phyloP scores from a whole-genome alignment of 2,888 invertebrate species.

The Caenorhabditis japonica region DNA sequence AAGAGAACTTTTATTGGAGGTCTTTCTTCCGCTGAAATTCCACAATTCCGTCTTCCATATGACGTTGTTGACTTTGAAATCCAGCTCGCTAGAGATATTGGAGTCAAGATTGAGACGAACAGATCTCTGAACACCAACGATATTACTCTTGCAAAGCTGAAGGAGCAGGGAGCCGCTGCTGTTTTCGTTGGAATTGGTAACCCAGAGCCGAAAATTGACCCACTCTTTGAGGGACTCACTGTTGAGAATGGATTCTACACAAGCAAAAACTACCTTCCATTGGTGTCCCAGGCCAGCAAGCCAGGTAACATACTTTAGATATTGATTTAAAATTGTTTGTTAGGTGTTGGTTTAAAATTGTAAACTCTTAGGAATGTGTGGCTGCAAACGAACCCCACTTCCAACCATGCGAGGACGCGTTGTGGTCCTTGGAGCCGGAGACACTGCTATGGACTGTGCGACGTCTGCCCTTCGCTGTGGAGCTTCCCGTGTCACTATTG shows the following conservation, averaged over 20 bases:
- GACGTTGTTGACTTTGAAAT: slow-evolving; percentile 94
- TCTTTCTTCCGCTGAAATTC: slow-evolving; percentile 89
- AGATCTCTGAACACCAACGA: slow-evolving; percentile 82
- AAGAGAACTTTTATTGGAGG: slow-evolving; percentile 90
- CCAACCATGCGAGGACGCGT: slow-evolving; percentile 87
- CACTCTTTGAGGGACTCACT: slow-evolving; percentile 85
- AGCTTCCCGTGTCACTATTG: slow-evolving; percentile 90
- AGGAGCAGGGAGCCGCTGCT: slow-evolving; percentile 77
- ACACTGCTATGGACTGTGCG: slow-evolving; percentile 99
- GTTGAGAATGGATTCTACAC: slow-evolving; percentile 91
- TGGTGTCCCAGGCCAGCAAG: slow-evolving; percentile 90
- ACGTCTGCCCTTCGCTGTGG: slow-evolving; percentile 91
- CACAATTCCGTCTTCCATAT: slow-evolving; percentile 93
- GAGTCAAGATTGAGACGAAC: slow-evolving; percentile 86
- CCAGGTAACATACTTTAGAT: slow-evolving; percentile 80
- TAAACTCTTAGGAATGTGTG: slow-evolving; percentile 83
- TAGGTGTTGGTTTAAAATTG: slow-evolving; percentile 1
- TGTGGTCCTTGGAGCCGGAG: slow-evolving; percentile 91
- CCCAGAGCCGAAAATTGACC: slow-evolving; percentile 88
- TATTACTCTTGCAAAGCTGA: slow-evolving; percentile 82
- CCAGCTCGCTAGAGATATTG: slow-evolving; percentile 89
- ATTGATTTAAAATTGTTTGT: not conserved
- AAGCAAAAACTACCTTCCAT: slow-evolving; percentile 92
- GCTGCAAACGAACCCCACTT: slow-evolving; percentile 83
- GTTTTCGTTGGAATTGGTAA: slow-evolving; percentile 85